phyloP scores from a whole-genome alignment of 2,888 invertebrate species.

The Lasioglossum leucozonium region DNA sequence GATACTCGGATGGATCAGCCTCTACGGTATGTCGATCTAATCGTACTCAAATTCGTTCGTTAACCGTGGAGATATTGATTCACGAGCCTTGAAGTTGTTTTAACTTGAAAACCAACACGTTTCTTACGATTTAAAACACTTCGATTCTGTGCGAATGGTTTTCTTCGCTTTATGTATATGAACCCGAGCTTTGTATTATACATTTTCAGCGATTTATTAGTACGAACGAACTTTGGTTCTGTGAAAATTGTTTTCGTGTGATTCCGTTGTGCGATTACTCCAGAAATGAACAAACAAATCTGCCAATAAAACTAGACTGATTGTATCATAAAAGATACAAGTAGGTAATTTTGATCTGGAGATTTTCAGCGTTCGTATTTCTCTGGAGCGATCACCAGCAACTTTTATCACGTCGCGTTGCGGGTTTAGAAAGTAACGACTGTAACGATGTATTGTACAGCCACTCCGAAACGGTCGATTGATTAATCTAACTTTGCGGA shows the following conservation, averaged over 20 bases:
- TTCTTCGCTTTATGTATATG: too few relatives aligned
- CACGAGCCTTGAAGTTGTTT: background rate
- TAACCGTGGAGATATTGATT: background rate
- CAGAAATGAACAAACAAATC: background rate
- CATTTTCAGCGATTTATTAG: background rate
- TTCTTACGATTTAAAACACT: background rate
- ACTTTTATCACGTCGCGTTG: background rate
- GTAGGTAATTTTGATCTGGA: background rate
- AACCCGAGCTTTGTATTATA: background rate
- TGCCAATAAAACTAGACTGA: background rate
- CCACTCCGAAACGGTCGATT: background rate
- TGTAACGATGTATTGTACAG: background rate
- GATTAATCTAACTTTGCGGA: background rate
- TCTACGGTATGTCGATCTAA: conserved; percentile 74
- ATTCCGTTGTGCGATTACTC: too few relatives aligned
- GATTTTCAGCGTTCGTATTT: background rate
- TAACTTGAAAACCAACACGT: background rate
- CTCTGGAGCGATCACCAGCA: background rate
- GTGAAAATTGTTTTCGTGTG: background rate
- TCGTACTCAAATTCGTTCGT: background rate
- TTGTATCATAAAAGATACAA: background rate
- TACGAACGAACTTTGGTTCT: too few relatives aligned
- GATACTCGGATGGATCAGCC: conserved; percentile 79
- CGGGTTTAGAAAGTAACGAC: conserved; percentile 8
- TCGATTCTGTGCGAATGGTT: background rate